Evolutionary conservation across 2,113 vertebrate species (phyloP).

Genomic region (Sinocyclocheilus grahami): DNA sequence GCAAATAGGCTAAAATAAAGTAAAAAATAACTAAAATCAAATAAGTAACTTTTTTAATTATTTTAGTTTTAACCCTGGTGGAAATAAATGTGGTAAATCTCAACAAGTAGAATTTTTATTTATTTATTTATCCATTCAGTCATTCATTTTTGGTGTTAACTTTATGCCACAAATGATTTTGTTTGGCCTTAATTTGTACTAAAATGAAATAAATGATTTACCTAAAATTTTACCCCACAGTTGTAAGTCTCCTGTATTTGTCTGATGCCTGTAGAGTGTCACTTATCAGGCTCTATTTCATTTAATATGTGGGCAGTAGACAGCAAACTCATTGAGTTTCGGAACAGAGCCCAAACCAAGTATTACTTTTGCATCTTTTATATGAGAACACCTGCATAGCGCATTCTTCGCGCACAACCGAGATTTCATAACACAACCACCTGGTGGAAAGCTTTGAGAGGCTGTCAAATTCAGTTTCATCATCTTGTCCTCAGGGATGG

Average conservation of each 20-base stretch:
- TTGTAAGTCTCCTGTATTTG: neutral
- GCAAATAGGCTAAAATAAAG: no score
- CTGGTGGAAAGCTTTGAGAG: neutral
- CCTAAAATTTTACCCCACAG: neutral
- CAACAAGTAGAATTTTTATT: no score
- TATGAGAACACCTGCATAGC: neutral
- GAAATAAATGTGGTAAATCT: no score
- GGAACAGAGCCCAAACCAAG: neutral
- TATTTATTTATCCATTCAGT: no score
- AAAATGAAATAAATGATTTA: neutral
- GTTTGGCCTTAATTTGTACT: neutral
- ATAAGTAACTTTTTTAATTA: no score
- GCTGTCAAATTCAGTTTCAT: slow-evolving; percentile 36
- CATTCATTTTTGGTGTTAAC: no score
- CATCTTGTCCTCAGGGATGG: neutral
- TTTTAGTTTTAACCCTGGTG: no score
- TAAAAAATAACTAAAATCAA: no score
- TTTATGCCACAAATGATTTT: no score
- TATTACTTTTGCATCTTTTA: neutral
- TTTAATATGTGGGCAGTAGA: neutral
- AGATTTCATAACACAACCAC: slow-evolving; percentile 12
- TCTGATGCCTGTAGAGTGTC: neutral
- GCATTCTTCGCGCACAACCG: neutral
- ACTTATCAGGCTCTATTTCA: neutral
- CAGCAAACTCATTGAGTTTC: neutral